phyloP scores from a whole-genome alignment of 2,888 invertebrate species.

The Agriopis marginaria region DNA sequence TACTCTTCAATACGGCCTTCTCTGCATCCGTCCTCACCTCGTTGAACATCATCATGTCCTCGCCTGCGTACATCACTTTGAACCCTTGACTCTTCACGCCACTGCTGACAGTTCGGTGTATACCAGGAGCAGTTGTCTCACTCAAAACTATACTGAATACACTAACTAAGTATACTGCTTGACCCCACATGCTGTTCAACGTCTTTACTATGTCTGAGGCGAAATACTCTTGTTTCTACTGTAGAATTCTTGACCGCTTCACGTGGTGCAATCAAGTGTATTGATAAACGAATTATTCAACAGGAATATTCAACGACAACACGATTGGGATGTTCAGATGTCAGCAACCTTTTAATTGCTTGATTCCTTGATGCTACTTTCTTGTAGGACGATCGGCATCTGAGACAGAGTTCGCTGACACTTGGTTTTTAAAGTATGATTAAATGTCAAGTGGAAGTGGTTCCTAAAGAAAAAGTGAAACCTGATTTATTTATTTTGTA shows the following conservation, averaged over 20 bases:
- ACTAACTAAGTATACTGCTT: constrained; percentile 42
- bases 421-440: constrained; percentile 17
- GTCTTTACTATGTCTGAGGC: constrained; percentile 12
- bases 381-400: neutral
- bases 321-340: constrained; percentile 61
- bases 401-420: constrained; percentile 8
- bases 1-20: constrained; percentile 58
- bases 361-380: constrained; percentile 16
- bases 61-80: constrained; percentile 70
- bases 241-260: constrained; percentile 44
- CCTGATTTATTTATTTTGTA: neutral
- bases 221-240: constrained; percentile 39
- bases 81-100: constrained; percentile 65
- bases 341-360: constrained; percentile 43
- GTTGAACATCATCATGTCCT: constrained; percentile 68
- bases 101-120: constrained; percentile 61
- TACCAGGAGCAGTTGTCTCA: constrained; percentile 56
- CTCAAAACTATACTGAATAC: constrained; percentile 45
- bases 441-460: constrained; percentile 30
- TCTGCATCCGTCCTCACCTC: constrained; percentile 67
- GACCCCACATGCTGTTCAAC: constrained; percentile 36
- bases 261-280: constrained; percentile 66
- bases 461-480: constrained; percentile 4
- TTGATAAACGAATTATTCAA: constrained; percentile 58
- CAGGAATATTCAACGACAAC: constrained; percentile 57